These are phyloP conservation scores for Corythaeola cristata DNA, from an alignment of 2,113 vertebrate genomes.

Conservation along the genomic window DNA sequence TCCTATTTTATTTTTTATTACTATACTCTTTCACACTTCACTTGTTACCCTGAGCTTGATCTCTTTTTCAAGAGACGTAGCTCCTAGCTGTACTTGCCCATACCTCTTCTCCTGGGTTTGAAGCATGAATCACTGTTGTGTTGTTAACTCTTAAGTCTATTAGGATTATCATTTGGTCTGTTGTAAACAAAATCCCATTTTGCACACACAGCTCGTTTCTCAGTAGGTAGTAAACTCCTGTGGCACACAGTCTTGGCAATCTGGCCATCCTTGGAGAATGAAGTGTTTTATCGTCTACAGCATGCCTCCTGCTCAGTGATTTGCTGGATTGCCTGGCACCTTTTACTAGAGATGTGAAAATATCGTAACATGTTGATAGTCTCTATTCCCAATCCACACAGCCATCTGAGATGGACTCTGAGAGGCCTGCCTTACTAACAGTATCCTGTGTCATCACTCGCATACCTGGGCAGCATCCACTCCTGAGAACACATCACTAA, in stretches of 20 bases:
- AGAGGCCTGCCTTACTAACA: background rate
- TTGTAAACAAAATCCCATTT: conserved; percentile 1
- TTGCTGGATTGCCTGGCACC: background rate
- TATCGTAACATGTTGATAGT: background rate
- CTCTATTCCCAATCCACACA: background rate
- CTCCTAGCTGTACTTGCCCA: background rate
- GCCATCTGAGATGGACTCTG: background rate
- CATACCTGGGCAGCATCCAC: background rate
- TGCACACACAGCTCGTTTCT: background rate
- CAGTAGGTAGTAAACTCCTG: background rate
- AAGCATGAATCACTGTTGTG: background rate
- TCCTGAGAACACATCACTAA: background rate
- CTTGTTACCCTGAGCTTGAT: background rate
- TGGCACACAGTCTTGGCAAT: background rate
- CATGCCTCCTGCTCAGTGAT: background rate
- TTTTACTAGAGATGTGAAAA: conserved; percentile 12
- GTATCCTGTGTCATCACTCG: background rate
- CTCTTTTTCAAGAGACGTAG: background rate
- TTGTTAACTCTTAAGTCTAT: background rate
- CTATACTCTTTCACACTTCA: background rate
- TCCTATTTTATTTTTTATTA: background rate
- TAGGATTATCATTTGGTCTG: background rate
- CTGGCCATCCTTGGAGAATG: background rate
- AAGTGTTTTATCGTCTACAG: background rate
- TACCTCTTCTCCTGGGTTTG: background rate